A percentile compares a stretch with the other conserved stretches of the same genome.
phyloP scores from a whole-genome alignment of 1,140 invertebrate genomes.

The Samia ricini region DNA sequence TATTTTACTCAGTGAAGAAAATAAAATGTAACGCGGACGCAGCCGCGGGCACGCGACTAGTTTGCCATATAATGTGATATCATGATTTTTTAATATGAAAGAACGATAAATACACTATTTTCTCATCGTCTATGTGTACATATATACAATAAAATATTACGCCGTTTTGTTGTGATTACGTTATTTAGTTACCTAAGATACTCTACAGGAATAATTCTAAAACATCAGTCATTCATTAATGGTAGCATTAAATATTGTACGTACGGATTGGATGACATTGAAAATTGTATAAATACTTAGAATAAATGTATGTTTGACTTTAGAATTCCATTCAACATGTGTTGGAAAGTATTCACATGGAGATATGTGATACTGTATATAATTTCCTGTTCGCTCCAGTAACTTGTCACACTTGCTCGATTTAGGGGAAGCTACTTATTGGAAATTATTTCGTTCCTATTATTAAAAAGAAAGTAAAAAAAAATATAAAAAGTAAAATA shows the following conservation, averaged over 20 bases:
- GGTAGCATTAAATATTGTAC: background rate
- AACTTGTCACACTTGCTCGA: slow-evolving; percentile 4
- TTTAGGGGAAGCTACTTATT: background rate
- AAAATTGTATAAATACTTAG: background rate
- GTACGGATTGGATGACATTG: background rate
- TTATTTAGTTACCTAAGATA: no score
- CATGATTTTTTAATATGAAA: no score
- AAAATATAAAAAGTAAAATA: no score
- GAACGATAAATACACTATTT: no score
- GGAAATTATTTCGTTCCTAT: background rate
- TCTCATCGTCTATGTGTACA: no score
- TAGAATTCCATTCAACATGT: slow-evolving; percentile 6
- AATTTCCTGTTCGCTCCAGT: slow-evolving; percentile 7
- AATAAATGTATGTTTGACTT: background rate
- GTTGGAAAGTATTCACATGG: slow-evolving; percentile 10
- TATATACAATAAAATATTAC: no score
- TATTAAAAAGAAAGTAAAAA: background rate
- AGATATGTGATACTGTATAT: slow-evolving; percentile 5
- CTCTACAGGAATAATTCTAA: no score
- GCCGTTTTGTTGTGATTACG: no score
- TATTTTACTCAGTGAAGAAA: no score
- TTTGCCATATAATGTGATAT: no score
- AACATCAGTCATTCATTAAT: background rate
- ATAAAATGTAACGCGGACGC: no score
- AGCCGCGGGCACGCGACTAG: no score